Evolutionary conservation across 2,888 invertebrate genomes (phyloP), one percentile per base, ranked within the genome.

Genomic region (Lymantria dispar): DNA sequence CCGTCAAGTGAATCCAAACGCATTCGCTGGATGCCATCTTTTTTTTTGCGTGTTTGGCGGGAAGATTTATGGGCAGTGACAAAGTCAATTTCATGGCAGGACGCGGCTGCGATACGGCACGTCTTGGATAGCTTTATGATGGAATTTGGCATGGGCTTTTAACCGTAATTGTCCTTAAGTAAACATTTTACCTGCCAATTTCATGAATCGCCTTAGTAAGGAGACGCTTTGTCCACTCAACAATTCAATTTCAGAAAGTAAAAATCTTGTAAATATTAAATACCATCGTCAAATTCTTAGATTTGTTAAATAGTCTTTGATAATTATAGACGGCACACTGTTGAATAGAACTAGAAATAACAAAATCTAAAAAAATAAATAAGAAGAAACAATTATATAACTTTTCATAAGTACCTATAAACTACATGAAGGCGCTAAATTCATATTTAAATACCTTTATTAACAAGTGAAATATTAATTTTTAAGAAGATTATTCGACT

Each of bases 31-130:
- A 76, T 70, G 78, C 79, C 80, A 76, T 72, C 71, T 70, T 74
- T 76, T 38, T n/a, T 80, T 83, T 85, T 73, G 66, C 62, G 68
- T 66, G 74, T 77, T 82, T 68, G 75, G 67, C 73, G 74, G 62
- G 76, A 85, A 89, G 87, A 90, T 90, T 90, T 90, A 90, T 85
- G 83, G 77, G 62, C 80, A 81, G 82, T 87, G 89, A 89, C 91
- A 89, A 85, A 87, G 88, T 89, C 86, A 85, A 90, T 90, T 89
- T 89, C 80, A 84, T 80, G 88, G 85, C 76, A 70, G 72, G 76
- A 67, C 75, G 72, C 66, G 63, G 63, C 60, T 62, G 70, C 65
- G 82, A 84, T 84, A 81, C 70, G 81, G 80, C 85, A 81, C 78
- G 81, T 64, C 75, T 71, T 74, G 63, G 60, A 73, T 60, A 73